A percentile compares a stretch with the other conserved stretches of the same genome.
phyloP scores from a whole-genome alignment of 2,113 vertebrate species.

The Vulpes lagopus region DNA sequence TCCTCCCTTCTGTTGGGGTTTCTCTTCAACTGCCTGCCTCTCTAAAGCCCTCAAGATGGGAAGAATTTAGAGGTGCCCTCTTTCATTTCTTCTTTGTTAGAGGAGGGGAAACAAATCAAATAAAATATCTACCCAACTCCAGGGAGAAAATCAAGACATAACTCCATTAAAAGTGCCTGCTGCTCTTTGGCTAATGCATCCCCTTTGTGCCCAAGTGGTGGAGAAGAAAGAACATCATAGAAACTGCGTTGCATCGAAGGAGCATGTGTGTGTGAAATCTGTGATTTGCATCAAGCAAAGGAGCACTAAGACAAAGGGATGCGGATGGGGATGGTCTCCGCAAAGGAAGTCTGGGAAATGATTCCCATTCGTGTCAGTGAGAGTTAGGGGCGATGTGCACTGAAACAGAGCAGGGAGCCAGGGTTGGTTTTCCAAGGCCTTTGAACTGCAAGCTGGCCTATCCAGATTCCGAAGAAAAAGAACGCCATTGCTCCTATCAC shows the following conservation, averaged over 20 bases:
- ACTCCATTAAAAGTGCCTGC: neutral
- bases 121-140: neutral
- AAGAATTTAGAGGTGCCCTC: neutral
- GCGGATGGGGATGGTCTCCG: neutral
- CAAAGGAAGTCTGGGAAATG: neutral
- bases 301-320: neutral
- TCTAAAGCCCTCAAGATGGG: constrained; percentile 3
- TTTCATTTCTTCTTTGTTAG: neutral
- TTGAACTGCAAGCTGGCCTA: constrained; percentile 63
- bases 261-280: neutral
- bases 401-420: constrained; percentile 64
- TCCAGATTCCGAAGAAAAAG: constrained; percentile 18
- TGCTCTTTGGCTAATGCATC: neutral
- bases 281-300: constrained; percentile 23
- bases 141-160: constrained; percentile 16
- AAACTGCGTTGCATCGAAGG: neutral
- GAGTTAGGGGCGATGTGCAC: neutral
- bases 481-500: neutral
- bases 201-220: neutral
- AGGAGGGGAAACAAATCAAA: neutral
- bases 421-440: constrained; percentile 58
- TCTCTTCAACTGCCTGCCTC: neutral
- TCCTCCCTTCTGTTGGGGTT: neutral
- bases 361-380: constrained; percentile 61
- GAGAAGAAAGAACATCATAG: neutral